Base-by-base conservation (phyloP, 2,888 invertebrate species). In the Cerceris ruficornis region DNA sequence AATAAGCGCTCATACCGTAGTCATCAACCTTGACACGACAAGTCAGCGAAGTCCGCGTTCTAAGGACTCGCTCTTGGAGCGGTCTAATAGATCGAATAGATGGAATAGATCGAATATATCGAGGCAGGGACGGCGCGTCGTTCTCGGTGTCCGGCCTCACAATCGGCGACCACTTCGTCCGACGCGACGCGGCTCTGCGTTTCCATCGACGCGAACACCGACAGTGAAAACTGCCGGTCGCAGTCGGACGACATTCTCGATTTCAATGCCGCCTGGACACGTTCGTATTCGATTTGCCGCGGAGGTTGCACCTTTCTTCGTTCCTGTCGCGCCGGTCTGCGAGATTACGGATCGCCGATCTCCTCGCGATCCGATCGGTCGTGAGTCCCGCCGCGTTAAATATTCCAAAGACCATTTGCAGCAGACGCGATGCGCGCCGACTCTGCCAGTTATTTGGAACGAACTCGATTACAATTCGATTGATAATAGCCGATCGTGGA, bases 11-110 rank as follows among this genome's bases (percentile, higher is more conserved):
- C 71, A 54, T 68, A 58, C 61, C 69, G n/a, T 62, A 73, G 71
- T 66, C 60, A 70, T 72, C 85, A 78, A 85, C 86, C 83, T 83
- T 85, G 87, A 85, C 80, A 65, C 67, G 80, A 79, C 78, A 67
- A 75, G 70, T 77, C 73, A 54, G 59, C 61, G n/a, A 75, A 75
- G 70, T 80, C 71, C 69, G 67, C 74, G 69, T 77, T 84, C 60
- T 71, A 80, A 80, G 73, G 74, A 65, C 72, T 70, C 52, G 60
- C 14, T 11, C 58, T 39, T 39, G 65, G 43, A 66, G 39, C 69
- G 60, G 57, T 72, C 46, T 69, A 55, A 72, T 74, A 77, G 76
- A 73, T 77, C 77, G 80, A 71, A 73, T 75, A 0, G 50, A 46
- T n/a, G 7, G 28, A 28, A 28, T 28, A 28, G 28, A 28, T 28